A percentile compares a stretch with the other conserved stretches of the same genome.
phyloP scores from a whole-genome alignment of 1,140 invertebrate species.

The Drosophila bocki region DNA sequence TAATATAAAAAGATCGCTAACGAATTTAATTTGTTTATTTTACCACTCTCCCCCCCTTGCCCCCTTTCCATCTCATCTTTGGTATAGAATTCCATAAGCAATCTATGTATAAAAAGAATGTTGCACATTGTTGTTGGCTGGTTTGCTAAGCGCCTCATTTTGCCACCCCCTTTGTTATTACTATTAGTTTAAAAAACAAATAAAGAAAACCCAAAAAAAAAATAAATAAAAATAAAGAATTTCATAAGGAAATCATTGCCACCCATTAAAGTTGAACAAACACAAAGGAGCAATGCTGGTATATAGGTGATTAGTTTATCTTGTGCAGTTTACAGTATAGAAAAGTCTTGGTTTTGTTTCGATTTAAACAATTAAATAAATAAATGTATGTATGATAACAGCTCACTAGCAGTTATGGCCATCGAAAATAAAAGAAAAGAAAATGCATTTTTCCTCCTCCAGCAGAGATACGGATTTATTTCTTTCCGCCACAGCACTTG shows the following conservation, averaged over 20 bases:
- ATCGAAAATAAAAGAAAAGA: conserved; percentile 29
- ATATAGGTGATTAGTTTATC: conserved; percentile 57
- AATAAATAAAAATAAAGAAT: not conserved
- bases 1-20: conserved; percentile 78
- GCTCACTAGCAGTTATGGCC: conserved; percentile 44
- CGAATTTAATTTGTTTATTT: conserved; percentile 78
- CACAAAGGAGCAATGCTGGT: conserved; percentile 61
- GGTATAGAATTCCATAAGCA: conserved; percentile 52
- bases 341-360: conserved; percentile 58
- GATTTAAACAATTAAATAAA: conserved; percentile 57
- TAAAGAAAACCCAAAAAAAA: conserved; percentile 3
- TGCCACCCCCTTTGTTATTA: conserved; percentile 47
- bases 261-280: conserved; percentile 39
- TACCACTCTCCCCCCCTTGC: conserved; percentile 3
- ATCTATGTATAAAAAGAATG: conserved; percentile 66
- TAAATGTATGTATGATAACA: conserved; percentile 40
- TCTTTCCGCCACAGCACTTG: conserved; percentile 50
- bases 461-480: conserved; percentile 5
- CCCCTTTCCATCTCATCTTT: conserved; percentile 39
- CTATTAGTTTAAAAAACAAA: conserved; percentile 22
- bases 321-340: conserved; percentile 51
- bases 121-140: conserved; percentile 67
- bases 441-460: conserved; percentile 34
- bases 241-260: conserved; percentile 55
- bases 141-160: conserved; percentile 63